Base-by-base conservation (phyloP, 2,113 vertebrate genomes). In the Eublepharis macularius region DNA sequence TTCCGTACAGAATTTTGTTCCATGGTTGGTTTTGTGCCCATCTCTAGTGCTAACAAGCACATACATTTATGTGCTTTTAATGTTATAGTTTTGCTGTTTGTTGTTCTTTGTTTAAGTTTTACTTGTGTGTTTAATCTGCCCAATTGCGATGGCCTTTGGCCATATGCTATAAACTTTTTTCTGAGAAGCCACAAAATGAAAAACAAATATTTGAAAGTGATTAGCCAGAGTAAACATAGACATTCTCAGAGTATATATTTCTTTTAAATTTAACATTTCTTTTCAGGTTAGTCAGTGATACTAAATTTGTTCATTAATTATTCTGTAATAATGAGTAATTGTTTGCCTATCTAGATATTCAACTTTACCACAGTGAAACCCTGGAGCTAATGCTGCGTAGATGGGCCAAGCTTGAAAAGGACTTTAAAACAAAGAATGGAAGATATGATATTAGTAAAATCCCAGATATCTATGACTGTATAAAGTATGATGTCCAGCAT, bases 401-500 rank as follows among this genome's bases (percentile, higher is more conserved):
- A 54, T 98, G 98, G 98, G 96, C 97, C 90, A 98, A 98, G 87
- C 90, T 98, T 90, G 97, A 98, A 92, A 98, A 98, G 89, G 98
- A 98, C 91, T 98, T 98, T 85, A 98, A 98, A 95, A 98, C 97
- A 92, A 98, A 98, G 93, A 98, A 98, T 83, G 97, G 96, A 90
- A 96, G 97, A 95, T 98, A 98, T 0, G 98, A 98, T 91, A 98
- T 98, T 90, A 98, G 98, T 93, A 98, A 98, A 96, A 98, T 98
- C 79, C 97, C 98, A 77, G 98, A 98, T 90, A 98, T 98, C 89
- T 98, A 98, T 6, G 98, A 98, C 90, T 98, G 98, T 93, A 98
- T 98, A 93, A 98, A 98, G 92, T 98, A 98, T 0, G 98, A 98
- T 0, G 97, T 98, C 74, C 98, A 98, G 80, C 98, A 98, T 93